Conservation (phyloP, 2,888 invertebrate genomes). For the Athripsodes cinereus region DNA sequence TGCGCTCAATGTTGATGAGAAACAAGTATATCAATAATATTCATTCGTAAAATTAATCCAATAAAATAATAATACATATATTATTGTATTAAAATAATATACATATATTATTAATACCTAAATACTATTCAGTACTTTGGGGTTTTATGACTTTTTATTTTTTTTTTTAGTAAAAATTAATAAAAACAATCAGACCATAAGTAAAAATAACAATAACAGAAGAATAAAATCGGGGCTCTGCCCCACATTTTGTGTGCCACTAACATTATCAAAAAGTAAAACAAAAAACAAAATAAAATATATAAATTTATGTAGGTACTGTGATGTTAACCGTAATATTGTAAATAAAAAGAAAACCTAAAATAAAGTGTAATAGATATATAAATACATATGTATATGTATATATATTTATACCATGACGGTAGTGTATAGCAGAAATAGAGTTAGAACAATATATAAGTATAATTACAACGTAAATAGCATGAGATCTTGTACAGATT, state of each 20-base stretch:
- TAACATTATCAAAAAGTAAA: slow-evolving; percentile 26
- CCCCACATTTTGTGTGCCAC: slow-evolving; percentile 24
- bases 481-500: neutral
- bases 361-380: no score
- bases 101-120: slow-evolving; percentile 34
- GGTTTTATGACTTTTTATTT: slow-evolving; percentile 42
- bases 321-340: no score
- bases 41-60: slow-evolving; percentile 6
- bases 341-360: no score
- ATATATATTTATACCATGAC: no score
- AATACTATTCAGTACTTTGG: slow-evolving; percentile 47
- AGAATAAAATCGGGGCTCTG: slow-evolving; percentile 20
- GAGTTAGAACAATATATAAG: neutral
- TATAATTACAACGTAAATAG: neutral
- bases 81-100: no score
- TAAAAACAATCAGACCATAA: slow-evolving; percentile 40
- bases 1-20: neutral
- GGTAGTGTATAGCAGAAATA: no score
- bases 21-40: neutral
- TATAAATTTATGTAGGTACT: slow-evolving; percentile 14
- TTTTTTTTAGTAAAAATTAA: slow-evolving; percentile 31
- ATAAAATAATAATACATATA: neutral
- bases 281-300: slow-evolving; percentile 28
- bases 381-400: no score
- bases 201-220: slow-evolving; percentile 24